These are phyloP conservation scores for Margarornis squamiger DNA, from an alignment of 2,797 vertebrate genomes.

Conservation along the genomic window DNA sequence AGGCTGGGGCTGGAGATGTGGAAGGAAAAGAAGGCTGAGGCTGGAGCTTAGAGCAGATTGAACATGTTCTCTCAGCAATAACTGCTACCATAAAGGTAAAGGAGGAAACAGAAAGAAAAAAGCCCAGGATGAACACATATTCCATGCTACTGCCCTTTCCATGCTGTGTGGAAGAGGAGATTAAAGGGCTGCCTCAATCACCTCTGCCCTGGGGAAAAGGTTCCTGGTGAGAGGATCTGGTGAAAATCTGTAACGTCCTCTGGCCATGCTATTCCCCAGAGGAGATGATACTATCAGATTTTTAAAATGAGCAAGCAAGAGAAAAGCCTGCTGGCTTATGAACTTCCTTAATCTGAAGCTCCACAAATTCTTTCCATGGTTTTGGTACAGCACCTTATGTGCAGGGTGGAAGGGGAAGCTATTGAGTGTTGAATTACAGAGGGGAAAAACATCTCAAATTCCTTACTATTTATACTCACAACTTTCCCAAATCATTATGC, in stretches of 20 bases:
- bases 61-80: not conserved
- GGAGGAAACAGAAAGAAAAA: not conserved
- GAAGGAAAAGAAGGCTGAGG: not conserved
- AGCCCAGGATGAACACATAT: not conserved
- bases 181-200: not conserved
- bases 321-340: not conserved
- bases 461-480: constrained; percentile 68
- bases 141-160: not conserved
- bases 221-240: not conserved
- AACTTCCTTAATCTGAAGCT: constrained; percentile 43
- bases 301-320: not conserved
- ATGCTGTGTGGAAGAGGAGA: not conserved
- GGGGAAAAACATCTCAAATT: constrained; percentile 67
- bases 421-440: constrained; percentile 62
- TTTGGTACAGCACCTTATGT: constrained; percentile 57
- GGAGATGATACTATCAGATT: not conserved
- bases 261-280: not conserved
- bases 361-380: constrained; percentile 50
- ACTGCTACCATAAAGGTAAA: not conserved
- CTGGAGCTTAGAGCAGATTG: not conserved
- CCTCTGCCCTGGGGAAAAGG: not conserved
- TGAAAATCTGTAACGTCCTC: constrained; percentile 23
- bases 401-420: constrained; percentile 59
- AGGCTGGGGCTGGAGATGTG: not conserved
- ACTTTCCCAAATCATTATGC: constrained; percentile 66